A percentile compares a stretch with the other conserved stretches of the same genome.
phyloP scores from a whole-genome alignment of 1,140 invertebrate species.

The Zaprionus nigranus region DNA sequence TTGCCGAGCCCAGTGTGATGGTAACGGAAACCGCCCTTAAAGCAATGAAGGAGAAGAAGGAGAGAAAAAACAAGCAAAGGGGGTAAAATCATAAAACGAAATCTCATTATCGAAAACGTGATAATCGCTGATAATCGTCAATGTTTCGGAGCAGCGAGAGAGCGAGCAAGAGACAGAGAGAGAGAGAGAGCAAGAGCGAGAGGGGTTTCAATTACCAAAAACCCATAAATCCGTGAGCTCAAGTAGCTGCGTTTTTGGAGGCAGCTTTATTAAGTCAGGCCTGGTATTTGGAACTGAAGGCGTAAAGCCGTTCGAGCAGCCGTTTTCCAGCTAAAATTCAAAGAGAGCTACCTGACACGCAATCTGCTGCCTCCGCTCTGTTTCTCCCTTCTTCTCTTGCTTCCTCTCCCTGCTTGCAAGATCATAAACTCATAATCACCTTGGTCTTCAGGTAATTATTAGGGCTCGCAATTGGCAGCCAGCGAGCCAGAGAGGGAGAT shows the following conservation, averaged over 20 bases:
- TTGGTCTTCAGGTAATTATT: constrained; percentile 51
- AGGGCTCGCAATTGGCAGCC: constrained; percentile 45
- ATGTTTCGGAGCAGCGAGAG: constrained; percentile 44
- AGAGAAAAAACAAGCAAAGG: constrained; percentile 30
- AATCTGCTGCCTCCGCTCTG: background rate
- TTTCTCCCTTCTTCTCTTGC: background rate
- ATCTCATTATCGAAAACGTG: constrained; percentile 79
- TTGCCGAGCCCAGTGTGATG: constrained; percentile 38
- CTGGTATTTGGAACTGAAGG: constrained; percentile 47
- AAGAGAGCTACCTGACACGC: constrained; percentile 24
- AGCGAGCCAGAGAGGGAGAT: constrained; percentile 53
- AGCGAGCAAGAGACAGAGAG: background rate
- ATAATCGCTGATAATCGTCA: constrained; percentile 79
- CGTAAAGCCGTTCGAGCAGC: constrained; percentile 44
- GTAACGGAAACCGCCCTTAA: constrained; percentile 42
- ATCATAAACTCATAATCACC: constrained; percentile 82
- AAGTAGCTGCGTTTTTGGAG: constrained; percentile 37
- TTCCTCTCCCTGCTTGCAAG: background rate
- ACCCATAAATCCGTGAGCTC: constrained; percentile 51
- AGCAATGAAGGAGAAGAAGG: background rate
- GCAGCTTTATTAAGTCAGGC: constrained; percentile 53
- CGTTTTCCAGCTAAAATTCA: constrained; percentile 49
- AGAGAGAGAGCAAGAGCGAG: no score
- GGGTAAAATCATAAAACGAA: constrained; percentile 62
- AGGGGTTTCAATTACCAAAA: constrained; percentile 51